phyloP scores from a whole-genome alignment of 2,888 invertebrate species.

The Pemphredon lugubris region DNA sequence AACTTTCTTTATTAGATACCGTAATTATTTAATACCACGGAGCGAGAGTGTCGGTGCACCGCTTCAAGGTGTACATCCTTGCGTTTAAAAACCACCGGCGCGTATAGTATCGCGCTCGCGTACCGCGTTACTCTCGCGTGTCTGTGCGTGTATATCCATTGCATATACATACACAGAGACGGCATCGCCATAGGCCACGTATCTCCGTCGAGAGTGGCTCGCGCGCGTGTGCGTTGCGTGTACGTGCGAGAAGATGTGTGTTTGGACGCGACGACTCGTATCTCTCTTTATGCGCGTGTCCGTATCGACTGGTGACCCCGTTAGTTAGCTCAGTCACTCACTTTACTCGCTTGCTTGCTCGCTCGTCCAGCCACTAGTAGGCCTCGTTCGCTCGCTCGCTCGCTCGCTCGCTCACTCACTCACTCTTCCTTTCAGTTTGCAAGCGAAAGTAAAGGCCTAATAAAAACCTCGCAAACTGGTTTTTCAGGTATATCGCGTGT shows the following conservation, averaged over 20 bases:
- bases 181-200: conserved; percentile 17
- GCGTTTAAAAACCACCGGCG: neutral
- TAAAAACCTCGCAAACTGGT: conserved; percentile 75
- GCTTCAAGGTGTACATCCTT: neutral
- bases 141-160: conserved; percentile 7
- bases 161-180: conserved; percentile 37
- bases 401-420: too few species aligned
- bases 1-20: conserved; percentile 67
- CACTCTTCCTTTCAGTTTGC: conserved; percentile 76
- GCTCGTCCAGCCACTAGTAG: conserved; percentile 52
- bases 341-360: conserved; percentile 57
- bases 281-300: conserved; percentile 57
- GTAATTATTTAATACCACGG: conserved; percentile 64
- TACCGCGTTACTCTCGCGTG: neutral
- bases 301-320: conserved; percentile 72
- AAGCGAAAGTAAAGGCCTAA: conserved; percentile 77
- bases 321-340: conserved; percentile 63
- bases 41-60: conserved; percentile 37
- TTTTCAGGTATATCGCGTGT: conserved; percentile 75
- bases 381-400: conserved; percentile 55
- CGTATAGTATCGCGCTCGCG: neutral
- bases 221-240: neutral
- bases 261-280: neutral
- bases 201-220: conserved; percentile 18
- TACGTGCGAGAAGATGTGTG: neutral